A percentile compares a stretch with the other conserved stretches of the same genome.
Evolutionary conservation across 1,140 invertebrate genomes (phyloP).

Genomic region (Holotrichia oblita): DNA sequence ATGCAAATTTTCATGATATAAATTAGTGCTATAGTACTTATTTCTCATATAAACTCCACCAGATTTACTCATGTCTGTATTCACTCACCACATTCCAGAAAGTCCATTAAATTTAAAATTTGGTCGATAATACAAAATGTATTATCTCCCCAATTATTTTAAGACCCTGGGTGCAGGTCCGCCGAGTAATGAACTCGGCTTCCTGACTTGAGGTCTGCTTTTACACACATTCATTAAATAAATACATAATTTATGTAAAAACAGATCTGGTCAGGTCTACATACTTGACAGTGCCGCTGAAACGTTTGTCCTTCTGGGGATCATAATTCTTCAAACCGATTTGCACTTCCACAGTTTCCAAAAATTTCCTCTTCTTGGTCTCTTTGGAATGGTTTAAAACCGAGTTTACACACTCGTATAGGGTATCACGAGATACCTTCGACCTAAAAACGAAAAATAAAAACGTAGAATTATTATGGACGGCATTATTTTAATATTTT

Average conservation of each 20-base stretch:
- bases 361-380: constrained; percentile 89
- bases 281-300: constrained; percentile 99
- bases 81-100: constrained; percentile 27
- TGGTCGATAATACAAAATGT: constrained; percentile 41
- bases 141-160: constrained; percentile 92
- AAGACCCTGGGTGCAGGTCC: constrained; percentile 98
- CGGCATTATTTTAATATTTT: not conserved
- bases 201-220: constrained; percentile 62
- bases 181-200: constrained; percentile 68
- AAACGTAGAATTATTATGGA: not conserved
- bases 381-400: constrained; percentile 81
- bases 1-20: not conserved
- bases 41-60: no score
- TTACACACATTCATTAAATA: constrained; percentile 28
- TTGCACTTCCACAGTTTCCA: constrained; percentile 99
- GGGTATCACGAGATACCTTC: constrained; percentile 96
- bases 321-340: constrained; percentile 99
- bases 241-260: constrained; percentile 48
- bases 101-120: constrained; percentile 45
- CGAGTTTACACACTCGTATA: constrained; percentile 94
- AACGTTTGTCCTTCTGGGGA: constrained; percentile 99
- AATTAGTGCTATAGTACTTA: not conserved
- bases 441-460: constrained; percentile 66
- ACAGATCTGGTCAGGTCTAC: constrained; percentile 68
- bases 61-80: not conserved